Conservation (phyloP, 2,113 vertebrate species). For the Capreolus pygargus region DNA sequence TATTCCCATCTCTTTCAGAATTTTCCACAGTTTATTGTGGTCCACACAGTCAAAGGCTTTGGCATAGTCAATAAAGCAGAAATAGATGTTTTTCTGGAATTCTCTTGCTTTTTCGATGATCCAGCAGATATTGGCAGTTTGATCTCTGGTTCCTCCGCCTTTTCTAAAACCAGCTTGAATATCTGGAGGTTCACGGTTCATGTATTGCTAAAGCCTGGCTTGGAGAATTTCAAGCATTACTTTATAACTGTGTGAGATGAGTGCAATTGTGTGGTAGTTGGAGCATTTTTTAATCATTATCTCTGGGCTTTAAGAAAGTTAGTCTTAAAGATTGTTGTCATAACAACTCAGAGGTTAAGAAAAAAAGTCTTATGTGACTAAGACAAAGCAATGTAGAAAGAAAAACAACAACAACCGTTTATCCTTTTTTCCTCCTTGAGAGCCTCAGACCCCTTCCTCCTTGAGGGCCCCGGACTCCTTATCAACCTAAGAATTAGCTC, state of each 20-base stretch:
- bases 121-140: not conserved
- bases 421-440: not conserved
- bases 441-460: not conserved
- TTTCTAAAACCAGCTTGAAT: not conserved
- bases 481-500: not conserved
- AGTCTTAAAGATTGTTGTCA: not conserved
- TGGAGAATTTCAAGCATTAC: not conserved
- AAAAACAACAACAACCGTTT: not conserved
- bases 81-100: not conserved
- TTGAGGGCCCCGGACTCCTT: not conserved
- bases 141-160: not conserved
- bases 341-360: not conserved
- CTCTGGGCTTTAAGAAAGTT: not conserved
- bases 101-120: not conserved
- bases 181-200: not conserved
- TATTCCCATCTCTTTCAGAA: too few species aligned
- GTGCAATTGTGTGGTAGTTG: not conserved
- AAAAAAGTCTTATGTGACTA: not conserved
- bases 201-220: not conserved
- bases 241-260: not conserved
- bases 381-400: not conserved
- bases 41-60: not conserved
- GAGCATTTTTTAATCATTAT: not conserved
- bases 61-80: not conserved
- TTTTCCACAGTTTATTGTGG: too few species aligned